Evolutionary conservation across 2,113 vertebrate species (phyloP).

Genomic region (Microtus oregoni): DNA sequence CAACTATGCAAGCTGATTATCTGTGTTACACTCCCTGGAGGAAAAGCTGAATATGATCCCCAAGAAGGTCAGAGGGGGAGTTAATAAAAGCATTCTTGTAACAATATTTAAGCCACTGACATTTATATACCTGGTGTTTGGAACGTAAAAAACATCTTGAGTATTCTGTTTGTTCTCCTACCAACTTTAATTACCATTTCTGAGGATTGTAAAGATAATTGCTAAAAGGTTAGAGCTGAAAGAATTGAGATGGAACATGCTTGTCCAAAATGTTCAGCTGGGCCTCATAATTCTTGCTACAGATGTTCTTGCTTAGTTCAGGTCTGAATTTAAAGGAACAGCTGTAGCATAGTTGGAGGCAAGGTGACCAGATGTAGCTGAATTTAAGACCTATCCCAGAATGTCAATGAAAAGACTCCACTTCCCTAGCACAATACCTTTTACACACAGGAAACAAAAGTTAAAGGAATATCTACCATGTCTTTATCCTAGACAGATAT

Average conservation of each 20-base stretch:
- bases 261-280: conserved; percentile 71
- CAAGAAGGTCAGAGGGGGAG: conserved; percentile 47
- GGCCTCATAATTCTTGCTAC: conserved; percentile 75
- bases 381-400: conserved; percentile 78
- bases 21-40: conserved; percentile 61
- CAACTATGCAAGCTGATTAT: conserved; percentile 71
- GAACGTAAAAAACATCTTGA: conserved; percentile 59
- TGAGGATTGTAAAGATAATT: conserved; percentile 80
- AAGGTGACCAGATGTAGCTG: conserved; percentile 77
- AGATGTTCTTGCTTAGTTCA: conserved; percentile 78
- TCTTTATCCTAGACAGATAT: conserved; percentile 24
- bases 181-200: conserved; percentile 76
- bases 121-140: conserved; percentile 65
- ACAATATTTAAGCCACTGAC: conserved; percentile 67
- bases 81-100: conserved; percentile 70
- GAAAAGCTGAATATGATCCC: conserved; percentile 70
- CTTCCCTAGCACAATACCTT: conserved; percentile 55
- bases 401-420: conserved; percentile 77
- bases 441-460: not conserved
- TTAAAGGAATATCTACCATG: conserved; percentile 37
- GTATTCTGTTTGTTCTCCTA: conserved; percentile 75
- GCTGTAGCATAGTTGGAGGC: conserved; percentile 67
- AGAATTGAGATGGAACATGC: conserved; percentile 73
- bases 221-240: conserved; percentile 75
- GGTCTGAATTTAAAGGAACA: conserved; percentile 79